phyloP scores from a whole-genome alignment of 2,113 vertebrate genomes.

The Mohoua ochrocephala region DNA sequence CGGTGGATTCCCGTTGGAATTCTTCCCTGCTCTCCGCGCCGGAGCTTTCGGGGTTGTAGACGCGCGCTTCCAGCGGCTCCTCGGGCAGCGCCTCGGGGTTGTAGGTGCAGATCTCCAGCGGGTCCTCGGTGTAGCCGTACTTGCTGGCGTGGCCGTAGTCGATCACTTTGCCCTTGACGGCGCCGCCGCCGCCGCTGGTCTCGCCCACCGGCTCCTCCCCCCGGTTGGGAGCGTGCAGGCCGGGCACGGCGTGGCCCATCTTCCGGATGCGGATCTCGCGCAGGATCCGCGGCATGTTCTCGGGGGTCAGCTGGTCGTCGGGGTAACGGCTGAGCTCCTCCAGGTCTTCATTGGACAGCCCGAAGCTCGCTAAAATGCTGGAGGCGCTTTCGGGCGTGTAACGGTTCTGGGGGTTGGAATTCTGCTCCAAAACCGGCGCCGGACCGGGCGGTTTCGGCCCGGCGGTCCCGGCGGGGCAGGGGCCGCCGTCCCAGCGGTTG shows the following conservation, averaged over 20 bases:
- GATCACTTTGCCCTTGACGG: slow-evolving; percentile 83
- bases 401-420: slow-evolving; percentile 59
- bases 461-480: background rate
- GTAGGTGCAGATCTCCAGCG: slow-evolving; percentile 62
- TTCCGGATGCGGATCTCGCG: slow-evolving; percentile 88
- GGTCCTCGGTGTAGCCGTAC: slow-evolving; percentile 75
- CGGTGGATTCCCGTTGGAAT: slow-evolving; percentile 49
- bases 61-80: slow-evolving; percentile 60
- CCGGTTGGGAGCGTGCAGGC: slow-evolving; percentile 37
- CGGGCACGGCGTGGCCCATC: slow-evolving; percentile 63
- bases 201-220: slow-evolving; percentile 61
- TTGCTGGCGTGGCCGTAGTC: slow-evolving; percentile 93
- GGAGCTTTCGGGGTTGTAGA: slow-evolving; percentile 55
- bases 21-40: slow-evolving; percentile 60
- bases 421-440: slow-evolving; percentile 34
- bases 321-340: slow-evolving; percentile 89
- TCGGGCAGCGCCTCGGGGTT: slow-evolving; percentile 57
- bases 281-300: slow-evolving; percentile 89
- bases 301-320: slow-evolving; percentile 88
- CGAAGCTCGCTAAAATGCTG: slow-evolving; percentile 87
- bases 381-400: slow-evolving; percentile 89
- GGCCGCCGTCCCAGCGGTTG: slow-evolving; percentile 54
- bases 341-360: slow-evolving; percentile 90
- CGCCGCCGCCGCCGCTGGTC: slow-evolving; percentile 34
- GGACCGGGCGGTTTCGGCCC: slow-evolving; percentile 35